A percentile compares a stretch with the other conserved stretches of the same genome.
phyloP scores from a whole-genome alignment of 2,888 invertebrate genomes.

The Zygothrica quintamaculata region DNA sequence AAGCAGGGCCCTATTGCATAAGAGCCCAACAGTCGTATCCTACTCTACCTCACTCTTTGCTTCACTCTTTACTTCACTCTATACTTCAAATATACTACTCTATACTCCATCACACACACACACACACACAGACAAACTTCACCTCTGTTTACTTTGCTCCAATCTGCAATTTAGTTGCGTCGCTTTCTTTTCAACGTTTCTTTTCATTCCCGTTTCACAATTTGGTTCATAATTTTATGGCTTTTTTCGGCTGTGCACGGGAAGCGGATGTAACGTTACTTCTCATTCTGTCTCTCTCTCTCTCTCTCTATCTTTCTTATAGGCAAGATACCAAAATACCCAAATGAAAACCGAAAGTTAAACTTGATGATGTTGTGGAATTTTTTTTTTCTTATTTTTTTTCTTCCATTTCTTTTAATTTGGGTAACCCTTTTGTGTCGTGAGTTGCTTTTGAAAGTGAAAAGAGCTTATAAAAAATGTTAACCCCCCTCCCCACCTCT shows the following conservation, averaged over 20 bases:
- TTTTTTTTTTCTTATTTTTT: conserved; percentile 28
- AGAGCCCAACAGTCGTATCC: conserved; percentile 35
- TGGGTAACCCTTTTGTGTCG: conserved; percentile 53
- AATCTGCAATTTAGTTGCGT: conserved; percentile 32
- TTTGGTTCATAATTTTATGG: conserved; percentile 73
- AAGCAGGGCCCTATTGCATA: conserved; percentile 73
- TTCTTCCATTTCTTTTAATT: conserved; percentile 13
- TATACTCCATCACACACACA: not conserved
- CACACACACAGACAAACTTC: not conserved
- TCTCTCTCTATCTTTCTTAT: no score
- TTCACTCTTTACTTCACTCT: no score
- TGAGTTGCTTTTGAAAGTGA: conserved; percentile 75
- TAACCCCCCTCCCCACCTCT: no score
- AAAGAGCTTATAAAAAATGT: no score
- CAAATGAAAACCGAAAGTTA: conserved; percentile 79
- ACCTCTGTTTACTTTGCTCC: no score
- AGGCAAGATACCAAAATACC: conserved; percentile 31
- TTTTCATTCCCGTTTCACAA: conserved; percentile 63
- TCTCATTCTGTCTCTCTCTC: no score
- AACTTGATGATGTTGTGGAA: conserved; percentile 67
- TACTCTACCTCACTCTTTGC: no score
- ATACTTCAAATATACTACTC: conserved; percentile 3
- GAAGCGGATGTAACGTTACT: conserved; percentile 72
- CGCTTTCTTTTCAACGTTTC: conserved; percentile 63
- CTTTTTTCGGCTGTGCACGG: conserved; percentile 65